Percentiles rank a stretch among this genome's conserved stretches.
phyloP scores from a whole-genome alignment of 2,113 vertebrate species.

The Heloderma charlesbogerti region DNA sequence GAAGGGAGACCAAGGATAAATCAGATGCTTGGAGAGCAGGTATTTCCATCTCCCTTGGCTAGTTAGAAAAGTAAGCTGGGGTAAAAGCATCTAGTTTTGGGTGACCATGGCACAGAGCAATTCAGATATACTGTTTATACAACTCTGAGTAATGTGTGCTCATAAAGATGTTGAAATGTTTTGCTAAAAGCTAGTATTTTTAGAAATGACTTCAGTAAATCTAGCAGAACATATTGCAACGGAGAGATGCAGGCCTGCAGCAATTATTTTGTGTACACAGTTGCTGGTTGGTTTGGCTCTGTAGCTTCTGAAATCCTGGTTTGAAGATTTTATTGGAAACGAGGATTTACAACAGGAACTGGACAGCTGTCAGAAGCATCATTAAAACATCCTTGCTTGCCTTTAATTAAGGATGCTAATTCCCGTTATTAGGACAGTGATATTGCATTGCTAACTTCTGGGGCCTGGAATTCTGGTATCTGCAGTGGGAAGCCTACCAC shows the following conservation, averaged over 20 bases:
- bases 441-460: conserved; percentile 53
- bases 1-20: conserved; percentile 52
- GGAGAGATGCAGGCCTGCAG: conserved; percentile 19
- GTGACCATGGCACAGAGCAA: conserved; percentile 40
- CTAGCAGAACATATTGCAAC: conserved; percentile 56
- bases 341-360: conserved; percentile 46
- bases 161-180: conserved; percentile 48
- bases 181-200: conserved; percentile 59
- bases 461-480: neutral
- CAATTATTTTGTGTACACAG: conserved; percentile 29
- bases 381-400: conserved; percentile 30
- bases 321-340: conserved; percentile 35
- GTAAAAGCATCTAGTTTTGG: conserved; percentile 7
- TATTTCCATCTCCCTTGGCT: conserved; percentile 50
- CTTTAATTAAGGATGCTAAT: conserved; percentile 37
- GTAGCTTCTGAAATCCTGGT: conserved; percentile 32
- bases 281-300: conserved; percentile 14
- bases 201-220: conserved; percentile 53
- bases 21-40: conserved; percentile 41
- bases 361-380: conserved; percentile 33
- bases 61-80: conserved; percentile 37
- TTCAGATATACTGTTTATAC: conserved; percentile 56
- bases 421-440: conserved; percentile 35
- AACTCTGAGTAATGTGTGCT: conserved; percentile 56
- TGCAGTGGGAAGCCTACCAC: neutral